phyloP scores from a whole-genome alignment of 2,113 vertebrate species.

The Chloroceryle aenea region DNA sequence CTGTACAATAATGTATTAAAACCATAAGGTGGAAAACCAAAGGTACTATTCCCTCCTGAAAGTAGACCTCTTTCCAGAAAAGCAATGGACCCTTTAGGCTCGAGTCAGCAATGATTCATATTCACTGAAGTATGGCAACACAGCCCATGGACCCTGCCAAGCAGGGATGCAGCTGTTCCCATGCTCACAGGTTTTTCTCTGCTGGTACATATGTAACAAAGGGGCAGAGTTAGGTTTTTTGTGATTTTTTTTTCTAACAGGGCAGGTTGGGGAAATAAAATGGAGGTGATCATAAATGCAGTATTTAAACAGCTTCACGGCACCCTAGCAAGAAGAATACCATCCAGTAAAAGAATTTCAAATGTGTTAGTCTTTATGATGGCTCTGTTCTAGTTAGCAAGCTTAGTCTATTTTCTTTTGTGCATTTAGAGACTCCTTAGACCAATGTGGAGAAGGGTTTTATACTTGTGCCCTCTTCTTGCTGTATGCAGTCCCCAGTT shows the following conservation, averaged over 20 bases:
- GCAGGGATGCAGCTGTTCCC: not conserved
- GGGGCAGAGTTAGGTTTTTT: not conserved
- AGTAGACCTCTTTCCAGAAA: not conserved
- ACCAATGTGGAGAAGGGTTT: not conserved
- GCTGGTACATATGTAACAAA: not conserved
- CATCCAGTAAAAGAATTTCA: not conserved
- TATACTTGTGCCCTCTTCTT: not conserved
- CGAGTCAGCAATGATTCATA: not conserved
- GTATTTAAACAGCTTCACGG: not conserved
- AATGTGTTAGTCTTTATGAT: not conserved
- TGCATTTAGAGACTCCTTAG: not conserved
- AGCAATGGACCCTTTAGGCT: not conserved
- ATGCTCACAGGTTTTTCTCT: not conserved
- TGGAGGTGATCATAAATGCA: not conserved
- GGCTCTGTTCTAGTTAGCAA: not conserved
- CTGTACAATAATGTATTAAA: not conserved
- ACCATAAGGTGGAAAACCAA: not conserved
- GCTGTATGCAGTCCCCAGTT: not conserved
- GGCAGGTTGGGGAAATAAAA: not conserved
- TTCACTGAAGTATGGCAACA: not conserved
- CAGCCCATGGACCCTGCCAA: not conserved
- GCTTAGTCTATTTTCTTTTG: not conserved
- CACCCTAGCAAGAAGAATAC: not conserved
- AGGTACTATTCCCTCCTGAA: constrained; percentile 11
- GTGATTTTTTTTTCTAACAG: not conserved